Conservation (phyloP, 2,113 vertebrate species). For the Holacanthus passer region DNA sequence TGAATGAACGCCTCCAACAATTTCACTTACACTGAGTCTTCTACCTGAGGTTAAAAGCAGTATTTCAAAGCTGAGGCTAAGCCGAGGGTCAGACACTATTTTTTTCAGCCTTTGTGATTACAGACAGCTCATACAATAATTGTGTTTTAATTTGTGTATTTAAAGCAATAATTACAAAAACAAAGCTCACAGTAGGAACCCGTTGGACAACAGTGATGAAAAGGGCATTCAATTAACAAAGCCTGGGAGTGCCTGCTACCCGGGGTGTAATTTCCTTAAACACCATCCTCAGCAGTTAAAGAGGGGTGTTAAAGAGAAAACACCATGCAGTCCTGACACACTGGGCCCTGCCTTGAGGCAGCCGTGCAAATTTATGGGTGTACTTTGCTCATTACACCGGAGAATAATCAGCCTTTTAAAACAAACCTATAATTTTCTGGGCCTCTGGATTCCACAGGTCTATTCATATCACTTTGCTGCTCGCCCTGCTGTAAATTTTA, state of each 20-base stretch:
- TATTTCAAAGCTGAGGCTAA: slow-evolving; percentile 33
- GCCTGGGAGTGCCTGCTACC: slow-evolving; percentile 66
- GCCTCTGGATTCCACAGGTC: slow-evolving; percentile 56
- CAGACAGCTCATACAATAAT: slow-evolving; percentile 50
- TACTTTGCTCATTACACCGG: slow-evolving; percentile 72
- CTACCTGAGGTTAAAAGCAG: background rate
- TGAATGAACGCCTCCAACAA: background rate
- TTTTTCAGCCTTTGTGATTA: slow-evolving; percentile 28
- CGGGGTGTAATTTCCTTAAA: slow-evolving; percentile 80
- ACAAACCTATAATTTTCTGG: slow-evolving; percentile 68
- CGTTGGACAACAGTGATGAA: slow-evolving; percentile 64
- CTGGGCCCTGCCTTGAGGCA: slow-evolving; percentile 62
- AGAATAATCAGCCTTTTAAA: slow-evolving; percentile 78
- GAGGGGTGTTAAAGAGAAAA: slow-evolving; percentile 63
- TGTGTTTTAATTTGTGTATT: slow-evolving; percentile 63
- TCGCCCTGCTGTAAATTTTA: slow-evolving; percentile 18
- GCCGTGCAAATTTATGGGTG: slow-evolving; percentile 70
- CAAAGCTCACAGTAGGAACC: slow-evolving; percentile 54
- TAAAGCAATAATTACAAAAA: slow-evolving; percentile 65
- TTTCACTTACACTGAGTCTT: background rate
- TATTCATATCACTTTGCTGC: slow-evolving; percentile 49
- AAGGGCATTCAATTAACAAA: slow-evolving; percentile 72
- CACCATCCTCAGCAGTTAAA: slow-evolving; percentile 70
- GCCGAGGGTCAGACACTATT: background rate
- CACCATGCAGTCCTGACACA: slow-evolving; percentile 47